Conservation (phyloP, 2,113 vertebrate genomes). For the Lepisosteus oculatus region DNA sequence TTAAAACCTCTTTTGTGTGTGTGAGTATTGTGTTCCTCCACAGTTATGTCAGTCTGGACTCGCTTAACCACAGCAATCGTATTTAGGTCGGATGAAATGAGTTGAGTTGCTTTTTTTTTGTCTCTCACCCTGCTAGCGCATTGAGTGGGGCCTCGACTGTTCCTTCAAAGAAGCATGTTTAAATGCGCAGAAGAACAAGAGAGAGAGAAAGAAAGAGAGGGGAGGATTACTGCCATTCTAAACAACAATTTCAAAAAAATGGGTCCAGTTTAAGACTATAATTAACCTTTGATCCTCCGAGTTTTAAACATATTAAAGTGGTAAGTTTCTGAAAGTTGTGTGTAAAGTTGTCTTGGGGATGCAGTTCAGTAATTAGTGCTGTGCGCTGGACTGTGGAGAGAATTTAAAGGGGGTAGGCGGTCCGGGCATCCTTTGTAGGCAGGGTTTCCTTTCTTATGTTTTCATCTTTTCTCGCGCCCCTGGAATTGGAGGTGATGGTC, state of each 20-base stretch:
- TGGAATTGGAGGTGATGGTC: slow-evolving; percentile 97
- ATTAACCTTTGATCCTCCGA: slow-evolving; percentile 92
- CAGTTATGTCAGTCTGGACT: slow-evolving; percentile 78
- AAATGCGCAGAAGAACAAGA: slow-evolving; percentile 50
- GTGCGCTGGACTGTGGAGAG: slow-evolving; percentile 92
- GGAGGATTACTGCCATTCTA: slow-evolving; percentile 3
- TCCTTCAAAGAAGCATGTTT: slow-evolving; percentile 75
- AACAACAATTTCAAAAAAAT: slow-evolving; percentile 62
- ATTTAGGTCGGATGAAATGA: slow-evolving; percentile 82
- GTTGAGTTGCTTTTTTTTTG: slow-evolving; percentile 81
- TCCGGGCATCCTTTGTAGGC: slow-evolving; percentile 85
- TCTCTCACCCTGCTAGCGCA: slow-evolving; percentile 73
- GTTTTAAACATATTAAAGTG: slow-evolving; percentile 91
- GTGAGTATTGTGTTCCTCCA: slow-evolving; percentile 75
- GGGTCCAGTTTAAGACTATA: slow-evolving; percentile 89
- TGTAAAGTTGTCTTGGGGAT: slow-evolving; percentile 88
- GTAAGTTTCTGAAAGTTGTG: slow-evolving; percentile 88
- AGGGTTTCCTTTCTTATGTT: slow-evolving; percentile 63
- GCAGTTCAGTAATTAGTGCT: slow-evolving; percentile 93
- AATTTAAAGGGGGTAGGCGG: slow-evolving; percentile 98
- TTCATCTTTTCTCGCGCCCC: slow-evolving; percentile 84
- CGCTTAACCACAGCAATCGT: slow-evolving; percentile 75
- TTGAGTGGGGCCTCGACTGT: slow-evolving; percentile 74
- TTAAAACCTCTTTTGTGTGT: slow-evolving; percentile 84
- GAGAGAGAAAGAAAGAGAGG: slow-evolving; percentile 50